Evolutionary conservation across 1,140 invertebrate genomes (phyloP).

Genomic region (Diachasmimorpha longicaudata): DNA sequence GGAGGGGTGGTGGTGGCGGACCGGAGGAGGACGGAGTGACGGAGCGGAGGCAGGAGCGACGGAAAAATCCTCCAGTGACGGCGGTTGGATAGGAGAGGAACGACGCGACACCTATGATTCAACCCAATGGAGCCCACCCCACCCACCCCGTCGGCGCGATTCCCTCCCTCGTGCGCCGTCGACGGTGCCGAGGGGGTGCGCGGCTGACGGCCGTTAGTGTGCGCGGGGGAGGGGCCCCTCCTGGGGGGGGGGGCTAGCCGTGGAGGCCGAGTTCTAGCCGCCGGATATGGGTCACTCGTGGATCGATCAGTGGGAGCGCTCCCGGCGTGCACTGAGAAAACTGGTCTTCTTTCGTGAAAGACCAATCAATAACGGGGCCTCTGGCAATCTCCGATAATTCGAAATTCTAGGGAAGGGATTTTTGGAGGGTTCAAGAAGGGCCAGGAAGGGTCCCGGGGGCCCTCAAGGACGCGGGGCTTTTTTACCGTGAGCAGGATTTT

Average conservation of each 20-base stretch:
- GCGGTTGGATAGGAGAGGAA: neutral
- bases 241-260: neutral
- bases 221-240: neutral
- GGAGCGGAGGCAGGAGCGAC: neutral
- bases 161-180: neutral
- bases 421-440: too few relatives aligned
- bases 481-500: too few relatives aligned
- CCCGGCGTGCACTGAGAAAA: conserved; percentile 17
- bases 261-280: conserved; percentile 6
- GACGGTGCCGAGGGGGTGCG: neutral
- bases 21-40: conserved; percentile 13
- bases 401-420: neutral
- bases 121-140: neutral
- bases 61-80: conserved; percentile 13
- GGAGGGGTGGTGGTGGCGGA: neutral
- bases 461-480: too few relatives aligned
- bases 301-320: conserved; percentile 52
- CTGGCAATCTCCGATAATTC: conserved; percentile 47
- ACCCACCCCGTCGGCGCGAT: neutral
- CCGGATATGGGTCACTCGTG: conserved; percentile 61
- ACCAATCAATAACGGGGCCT: conserved; percentile 59
- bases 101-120: conserved; percentile 22
- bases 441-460: too few relatives aligned
- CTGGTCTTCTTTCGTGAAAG: conserved; percentile 46
- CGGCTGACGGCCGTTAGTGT: neutral